phyloP scores from a whole-genome alignment of 53 echinoderm and acorn worm genomes.

The Patiria pectinifera region DNA sequence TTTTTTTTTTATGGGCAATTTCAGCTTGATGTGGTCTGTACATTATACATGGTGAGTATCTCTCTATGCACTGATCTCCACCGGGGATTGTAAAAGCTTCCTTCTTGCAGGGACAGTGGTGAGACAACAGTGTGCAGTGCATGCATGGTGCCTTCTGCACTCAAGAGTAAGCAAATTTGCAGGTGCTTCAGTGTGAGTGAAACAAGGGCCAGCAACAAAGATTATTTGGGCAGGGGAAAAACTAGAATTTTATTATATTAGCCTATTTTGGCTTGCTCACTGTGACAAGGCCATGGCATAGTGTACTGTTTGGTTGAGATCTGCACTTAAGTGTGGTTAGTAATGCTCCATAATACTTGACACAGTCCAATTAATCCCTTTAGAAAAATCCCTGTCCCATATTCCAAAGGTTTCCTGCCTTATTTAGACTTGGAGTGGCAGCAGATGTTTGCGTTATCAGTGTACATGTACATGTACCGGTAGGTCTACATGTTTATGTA shows the following conservation, averaged over 20 bases:
- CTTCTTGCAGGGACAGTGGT: background rate
- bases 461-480: conserved; percentile 7
- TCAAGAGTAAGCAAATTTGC: background rate
- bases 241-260: background rate
- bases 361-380: background rate
- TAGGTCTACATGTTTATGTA: background rate
- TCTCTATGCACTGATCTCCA: background rate
- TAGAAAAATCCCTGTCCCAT: background rate
- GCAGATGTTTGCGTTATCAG: background rate
- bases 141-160: background rate
- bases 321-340: background rate
- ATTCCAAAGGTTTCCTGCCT: background rate
- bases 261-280: background rate
- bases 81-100: conserved; percentile 1
- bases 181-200: background rate
- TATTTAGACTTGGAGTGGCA: background rate
- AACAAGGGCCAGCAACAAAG: background rate
- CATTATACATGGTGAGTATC: background rate
- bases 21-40: background rate
- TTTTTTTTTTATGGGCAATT: background rate
- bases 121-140: background rate
- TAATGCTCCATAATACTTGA: background rate
- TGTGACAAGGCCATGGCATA: background rate
- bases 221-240: background rate
- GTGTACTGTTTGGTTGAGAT: background rate